A percentile compares a stretch with the other conserved stretches of the same genome.
Conservation (phyloP, 2,113 vertebrate genomes). For the Centropristis striata region DNA sequence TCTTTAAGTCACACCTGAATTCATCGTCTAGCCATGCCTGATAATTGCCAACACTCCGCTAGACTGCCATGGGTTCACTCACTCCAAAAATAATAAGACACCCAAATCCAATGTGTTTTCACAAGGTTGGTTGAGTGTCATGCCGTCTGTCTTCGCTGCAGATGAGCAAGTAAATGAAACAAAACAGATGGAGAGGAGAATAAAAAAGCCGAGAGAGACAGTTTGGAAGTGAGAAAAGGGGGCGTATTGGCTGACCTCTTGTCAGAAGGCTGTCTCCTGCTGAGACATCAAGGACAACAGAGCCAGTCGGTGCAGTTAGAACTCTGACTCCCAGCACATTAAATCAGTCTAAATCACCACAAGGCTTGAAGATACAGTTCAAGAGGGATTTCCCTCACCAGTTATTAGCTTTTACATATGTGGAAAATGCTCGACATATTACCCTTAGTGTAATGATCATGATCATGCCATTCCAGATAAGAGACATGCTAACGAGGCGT, state of each 20-base stretch:
- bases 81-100: background rate
- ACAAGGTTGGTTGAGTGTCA: background rate
- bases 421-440: background rate
- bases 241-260: slow-evolving; percentile 46
- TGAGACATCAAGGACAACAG: slow-evolving; percentile 46
- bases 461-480: background rate
- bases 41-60: background rate
- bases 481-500: slow-evolving; percentile 39
- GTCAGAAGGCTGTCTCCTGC: slow-evolving; percentile 30
- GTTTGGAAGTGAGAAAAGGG: slow-evolving; percentile 35
- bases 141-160: background rate
- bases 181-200: slow-evolving; percentile 20
- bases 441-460: background rate
- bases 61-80: background rate
- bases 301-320: slow-evolving; percentile 18
- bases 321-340: slow-evolving; percentile 26
- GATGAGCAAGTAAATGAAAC: background rate
- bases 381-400: background rate
- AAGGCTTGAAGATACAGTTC: slow-evolving; percentile 2
- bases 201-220: slow-evolving; percentile 3
- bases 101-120: slow-evolving; percentile 21
- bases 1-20: slow-evolving; percentile 8
- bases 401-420: background rate
- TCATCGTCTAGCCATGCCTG: background rate
- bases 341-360: slow-evolving; percentile 3